Base-by-base conservation (phyloP, 1,140 invertebrate species). In the Drosophila repleta region DNA sequence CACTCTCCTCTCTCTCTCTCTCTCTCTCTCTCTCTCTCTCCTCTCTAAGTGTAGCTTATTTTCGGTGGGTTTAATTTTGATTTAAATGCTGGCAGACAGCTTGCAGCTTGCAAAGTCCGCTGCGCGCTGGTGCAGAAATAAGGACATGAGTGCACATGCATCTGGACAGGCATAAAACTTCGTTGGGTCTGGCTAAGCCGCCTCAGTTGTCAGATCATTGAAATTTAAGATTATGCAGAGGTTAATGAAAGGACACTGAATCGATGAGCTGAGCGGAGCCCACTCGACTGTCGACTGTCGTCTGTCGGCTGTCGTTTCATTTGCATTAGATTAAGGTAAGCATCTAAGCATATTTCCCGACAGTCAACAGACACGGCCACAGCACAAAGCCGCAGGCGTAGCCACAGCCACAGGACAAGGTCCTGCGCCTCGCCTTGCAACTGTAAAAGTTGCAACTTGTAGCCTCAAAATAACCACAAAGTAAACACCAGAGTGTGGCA, bases 401-500 rank as follows among this genome's bases (percentile, higher is more conserved):
- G 13, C n/a, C 57, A 4, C 43, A 49, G 5, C 8, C 13, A 21
- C 57, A 17, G 55, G 49, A 63, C 56, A 61, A 18, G 29, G 52
- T 64, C 60, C 39, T 43, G 56, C 37, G 45, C 15, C 53, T 35
- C 69, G 32, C 32, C 60, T 78, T 58, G 76, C 76, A 70, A 84
- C 79, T 88, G 78, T 70, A 79, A 87, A 88, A 87, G 75, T 83
- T 83, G 83, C 83, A 87, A 83, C 83, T 87, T 79, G 83, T 79
- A 88, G 84, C 83, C 83, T 82, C 83, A 87, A 87, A 87, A 87
- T 87, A 87, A 74, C 83, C 83, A 88, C 83, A 88, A 87, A 88
- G 83, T 87, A 87, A 87, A 87, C 83, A 87, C 82, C 75, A 72
- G 67, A 88, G 82, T 87, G 83, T 57, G 55, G 52, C 52, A 55